Conservation (phyloP, 2,797 vertebrate genomes). For the Spondyliosoma cantharus region DNA sequence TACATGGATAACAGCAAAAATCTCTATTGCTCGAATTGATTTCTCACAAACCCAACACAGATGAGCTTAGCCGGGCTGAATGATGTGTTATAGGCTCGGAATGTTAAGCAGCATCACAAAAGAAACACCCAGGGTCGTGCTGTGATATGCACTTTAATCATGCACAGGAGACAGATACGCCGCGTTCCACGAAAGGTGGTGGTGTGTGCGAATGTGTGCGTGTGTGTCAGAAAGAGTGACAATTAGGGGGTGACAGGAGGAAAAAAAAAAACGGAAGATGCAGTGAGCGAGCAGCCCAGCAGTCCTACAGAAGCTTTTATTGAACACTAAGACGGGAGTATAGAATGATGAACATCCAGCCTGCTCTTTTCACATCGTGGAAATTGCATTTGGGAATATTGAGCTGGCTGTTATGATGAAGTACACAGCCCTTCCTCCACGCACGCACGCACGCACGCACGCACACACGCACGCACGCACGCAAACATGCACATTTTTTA, state of each 20-base stretch:
- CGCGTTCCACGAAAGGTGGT: constrained; percentile 29
- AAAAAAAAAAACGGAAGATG: not conserved
- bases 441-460: not conserved
- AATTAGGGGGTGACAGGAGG: constrained; percentile 41
- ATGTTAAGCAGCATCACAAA: constrained; percentile 57
- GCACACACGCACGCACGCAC: constrained; percentile 4
- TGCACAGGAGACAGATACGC: constrained; percentile 39
- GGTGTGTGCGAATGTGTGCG: constrained; percentile 9
- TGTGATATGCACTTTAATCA: constrained; percentile 61
- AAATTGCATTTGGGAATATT: constrained; percentile 82
- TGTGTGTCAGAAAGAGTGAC: constrained; percentile 37
- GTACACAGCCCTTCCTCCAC: constrained; percentile 55
- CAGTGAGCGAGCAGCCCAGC: constrained; percentile 39
- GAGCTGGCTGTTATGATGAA: constrained; percentile 74
- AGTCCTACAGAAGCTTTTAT: constrained; percentile 72
- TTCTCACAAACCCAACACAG: constrained; percentile 42
- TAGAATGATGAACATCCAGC: constrained; percentile 74
- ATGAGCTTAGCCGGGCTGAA: constrained; percentile 42
- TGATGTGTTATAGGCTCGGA: constrained; percentile 46
- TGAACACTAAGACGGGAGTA: constrained; percentile 65
- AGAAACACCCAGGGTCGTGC: constrained; percentile 49
- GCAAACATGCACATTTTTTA: constrained; percentile 27
- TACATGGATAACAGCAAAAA: constrained; percentile 32
- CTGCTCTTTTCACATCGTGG: constrained; percentile 71
- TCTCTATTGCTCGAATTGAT: constrained; percentile 26